Percentiles rank a stretch among this genome's conserved stretches.
Evolutionary conservation across 2,888 invertebrate genomes (phyloP).

Genomic region (Tenthredo livida): DNA sequence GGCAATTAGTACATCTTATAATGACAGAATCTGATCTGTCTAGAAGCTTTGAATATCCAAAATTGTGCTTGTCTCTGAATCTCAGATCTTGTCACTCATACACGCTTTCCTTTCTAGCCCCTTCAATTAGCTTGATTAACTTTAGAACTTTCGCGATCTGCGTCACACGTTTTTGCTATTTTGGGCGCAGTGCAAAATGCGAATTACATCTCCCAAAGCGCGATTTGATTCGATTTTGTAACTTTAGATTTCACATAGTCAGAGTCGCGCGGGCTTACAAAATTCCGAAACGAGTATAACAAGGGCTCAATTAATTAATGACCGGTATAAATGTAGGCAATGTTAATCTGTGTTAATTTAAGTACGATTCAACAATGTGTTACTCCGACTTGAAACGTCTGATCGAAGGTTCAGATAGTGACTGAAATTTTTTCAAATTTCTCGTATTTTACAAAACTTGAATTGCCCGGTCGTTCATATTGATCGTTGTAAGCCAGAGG

Average conservation of each 20-base stretch:
- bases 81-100: too few relatives aligned
- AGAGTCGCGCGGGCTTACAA: neutral
- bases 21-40: too few relatives aligned
- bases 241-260: too few relatives aligned
- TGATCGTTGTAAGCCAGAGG: neutral
- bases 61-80: too few relatives aligned
- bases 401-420: neutral
- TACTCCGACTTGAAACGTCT: neutral
- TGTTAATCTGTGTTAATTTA: neutral
- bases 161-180: too few relatives aligned
- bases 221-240: too few relatives aligned
- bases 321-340: neutral
- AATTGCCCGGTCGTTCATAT: neutral
- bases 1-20: too few relatives aligned
- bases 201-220: too few relatives aligned
- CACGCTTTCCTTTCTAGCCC: neutral
- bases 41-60: too few relatives aligned
- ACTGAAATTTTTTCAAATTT: neutral
- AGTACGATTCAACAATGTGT: neutral
- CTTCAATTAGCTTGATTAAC: neutral
- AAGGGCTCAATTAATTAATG: neutral
- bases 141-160: neutral
- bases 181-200: too few relatives aligned
- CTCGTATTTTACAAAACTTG: neutral
- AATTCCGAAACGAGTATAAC: neutral